Conservation (phyloP, 2,888 invertebrate species). For the Apodemia mormo region DNA sequence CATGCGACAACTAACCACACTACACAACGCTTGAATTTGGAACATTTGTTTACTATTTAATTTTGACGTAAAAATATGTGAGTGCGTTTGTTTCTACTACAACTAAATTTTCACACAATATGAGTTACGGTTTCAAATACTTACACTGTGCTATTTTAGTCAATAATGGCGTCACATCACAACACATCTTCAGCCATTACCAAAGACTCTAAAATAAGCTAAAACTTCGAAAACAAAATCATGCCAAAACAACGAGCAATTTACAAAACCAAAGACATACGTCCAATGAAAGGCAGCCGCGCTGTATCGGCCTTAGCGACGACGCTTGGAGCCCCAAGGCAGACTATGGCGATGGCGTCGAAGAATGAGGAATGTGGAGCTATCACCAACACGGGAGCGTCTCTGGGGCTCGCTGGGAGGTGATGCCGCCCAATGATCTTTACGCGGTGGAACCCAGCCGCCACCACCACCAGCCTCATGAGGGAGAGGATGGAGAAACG, state of each 20-base stretch:
- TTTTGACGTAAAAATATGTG: too few relatives aligned
- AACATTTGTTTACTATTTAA: too few relatives aligned
- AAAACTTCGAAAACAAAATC: too few relatives aligned
- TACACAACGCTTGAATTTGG: too few relatives aligned
- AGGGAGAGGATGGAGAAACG: conserved; percentile 85
- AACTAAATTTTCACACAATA: not conserved
- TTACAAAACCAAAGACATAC: conserved; percentile 79
- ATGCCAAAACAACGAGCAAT: too few relatives aligned
- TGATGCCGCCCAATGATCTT: conserved; percentile 86
- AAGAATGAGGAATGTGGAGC: conserved; percentile 96
- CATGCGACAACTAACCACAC: too few relatives aligned
- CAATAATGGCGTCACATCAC: not conserved
- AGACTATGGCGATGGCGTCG: conserved; percentile 92
- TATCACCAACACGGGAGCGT: conserved; percentile 92
- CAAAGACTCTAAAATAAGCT: not conserved
- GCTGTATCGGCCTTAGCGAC: conserved; percentile 94
- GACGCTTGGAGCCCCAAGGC: conserved; percentile 92
- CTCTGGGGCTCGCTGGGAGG: conserved; percentile 73
- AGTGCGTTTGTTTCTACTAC: too few relatives aligned
- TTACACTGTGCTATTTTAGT: not conserved
- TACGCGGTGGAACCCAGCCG: conserved; percentile 91
- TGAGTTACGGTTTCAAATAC: not conserved
- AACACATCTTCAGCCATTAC: not conserved
- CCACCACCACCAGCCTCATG: conserved; percentile 89
- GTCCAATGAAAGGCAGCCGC: conserved; percentile 93